A percentile compares a stretch with the other conserved stretches of the same genome.
These are phyloP conservation scores for Capromys pilorides DNA, from an alignment of 2,797 vertebrate species.

Conservation along the genomic window DNA sequence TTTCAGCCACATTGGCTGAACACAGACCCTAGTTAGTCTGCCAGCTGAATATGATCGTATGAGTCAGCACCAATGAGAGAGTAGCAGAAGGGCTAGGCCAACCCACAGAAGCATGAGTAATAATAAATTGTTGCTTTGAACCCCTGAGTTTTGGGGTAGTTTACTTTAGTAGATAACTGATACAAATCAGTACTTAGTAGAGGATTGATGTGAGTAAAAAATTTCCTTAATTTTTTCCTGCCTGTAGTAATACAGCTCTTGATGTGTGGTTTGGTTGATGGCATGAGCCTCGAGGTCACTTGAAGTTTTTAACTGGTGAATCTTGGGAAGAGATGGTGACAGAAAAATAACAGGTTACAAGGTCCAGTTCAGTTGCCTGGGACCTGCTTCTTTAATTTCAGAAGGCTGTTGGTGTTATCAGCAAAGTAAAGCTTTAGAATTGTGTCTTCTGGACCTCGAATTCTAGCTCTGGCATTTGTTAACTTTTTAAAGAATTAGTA, in stretches of 20 bases:
- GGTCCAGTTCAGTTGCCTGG: neutral
- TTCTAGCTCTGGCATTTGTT: neutral
- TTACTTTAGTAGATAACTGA: neutral
- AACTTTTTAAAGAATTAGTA: neutral
- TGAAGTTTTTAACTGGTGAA: neutral
- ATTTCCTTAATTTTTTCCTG: slow-evolving; percentile 17
- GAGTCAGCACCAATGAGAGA: neutral
- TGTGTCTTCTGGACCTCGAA: neutral
- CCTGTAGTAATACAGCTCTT: neutral
- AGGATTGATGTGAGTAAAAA: neutral
- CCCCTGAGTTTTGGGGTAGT: neutral
- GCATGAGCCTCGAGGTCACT: neutral
- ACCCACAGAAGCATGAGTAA: neutral
- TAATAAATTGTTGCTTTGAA: neutral
- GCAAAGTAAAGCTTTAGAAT: slow-evolving; percentile 10
- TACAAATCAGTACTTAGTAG: neutral
- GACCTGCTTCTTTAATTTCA: neutral
- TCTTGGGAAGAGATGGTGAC: neutral
- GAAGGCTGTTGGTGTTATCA: neutral
- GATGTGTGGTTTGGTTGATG: neutral
- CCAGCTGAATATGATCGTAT: neutral
- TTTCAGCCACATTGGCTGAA: neutral
- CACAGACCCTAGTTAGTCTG: neutral
- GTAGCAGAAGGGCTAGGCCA: neutral
- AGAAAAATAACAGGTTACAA: neutral